A percentile compares a stretch with the other conserved stretches of the same genome.
Evolutionary conservation across 2,797 vertebrate genomes (phyloP).

Genomic region (Melanotaenia trifasciata): DNA sequence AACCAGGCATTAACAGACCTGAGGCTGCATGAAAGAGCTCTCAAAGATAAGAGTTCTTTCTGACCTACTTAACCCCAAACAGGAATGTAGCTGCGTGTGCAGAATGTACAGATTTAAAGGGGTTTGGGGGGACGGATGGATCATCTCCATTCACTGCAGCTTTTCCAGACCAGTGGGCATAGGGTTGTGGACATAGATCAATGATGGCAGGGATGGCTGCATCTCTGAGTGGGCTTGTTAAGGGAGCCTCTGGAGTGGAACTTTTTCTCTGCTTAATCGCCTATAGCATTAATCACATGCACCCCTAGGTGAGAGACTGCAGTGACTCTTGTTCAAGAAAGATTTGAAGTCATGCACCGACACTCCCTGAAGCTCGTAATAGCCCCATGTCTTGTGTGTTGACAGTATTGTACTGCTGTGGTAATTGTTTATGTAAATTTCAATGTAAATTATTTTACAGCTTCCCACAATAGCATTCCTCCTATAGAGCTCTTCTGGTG

Average conservation of each 20-base stretch:
- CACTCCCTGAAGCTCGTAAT: neutral
- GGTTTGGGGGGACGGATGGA: slow-evolving; percentile 59
- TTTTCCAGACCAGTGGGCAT: slow-evolving; percentile 76
- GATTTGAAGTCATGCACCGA: slow-evolving; percentile 9
- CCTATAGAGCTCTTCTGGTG: slow-evolving; percentile 58
- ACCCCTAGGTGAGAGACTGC: slow-evolving; percentile 46
- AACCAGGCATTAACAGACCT: slow-evolving; percentile 38
- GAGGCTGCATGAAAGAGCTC: slow-evolving; percentile 47
- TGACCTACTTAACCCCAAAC: slow-evolving; percentile 71
- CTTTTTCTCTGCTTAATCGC: slow-evolving; percentile 56
- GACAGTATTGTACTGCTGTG: neutral
- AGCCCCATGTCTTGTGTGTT: slow-evolving; percentile 1
- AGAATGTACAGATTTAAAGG: slow-evolving; percentile 73
- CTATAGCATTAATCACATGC: slow-evolving; percentile 44
- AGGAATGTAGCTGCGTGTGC: slow-evolving; percentile 78
- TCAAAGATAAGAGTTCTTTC: slow-evolving; percentile 69
- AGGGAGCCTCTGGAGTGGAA: slow-evolving; percentile 55
- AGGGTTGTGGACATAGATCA: slow-evolving; percentile 62
- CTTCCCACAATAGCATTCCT: slow-evolving; percentile 56
- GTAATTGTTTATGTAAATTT: slow-evolving; percentile 38
- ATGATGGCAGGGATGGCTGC: slow-evolving; percentile 67
- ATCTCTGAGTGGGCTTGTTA: slow-evolving; percentile 61
- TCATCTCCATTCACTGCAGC: slow-evolving; percentile 77
- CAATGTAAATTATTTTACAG: slow-evolving; percentile 70
- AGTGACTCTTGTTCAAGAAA: slow-evolving; percentile 32